Conservation (phyloP, 2,888 invertebrate genomes). For the Drosophila buzzatii region DNA sequence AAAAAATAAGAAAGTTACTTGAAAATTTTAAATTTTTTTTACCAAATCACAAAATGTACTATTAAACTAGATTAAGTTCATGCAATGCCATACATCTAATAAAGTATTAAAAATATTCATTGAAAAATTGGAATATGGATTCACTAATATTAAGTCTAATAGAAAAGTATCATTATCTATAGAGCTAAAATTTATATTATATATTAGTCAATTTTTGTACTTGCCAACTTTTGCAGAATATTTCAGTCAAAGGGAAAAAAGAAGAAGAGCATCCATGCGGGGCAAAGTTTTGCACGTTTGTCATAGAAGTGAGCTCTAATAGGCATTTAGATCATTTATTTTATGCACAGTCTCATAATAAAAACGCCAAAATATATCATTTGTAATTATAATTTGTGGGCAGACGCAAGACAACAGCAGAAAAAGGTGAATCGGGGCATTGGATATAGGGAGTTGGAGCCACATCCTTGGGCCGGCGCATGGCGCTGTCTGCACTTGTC, state of each 20-base stretch:
- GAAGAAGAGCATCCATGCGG: slow-evolving; percentile 24
- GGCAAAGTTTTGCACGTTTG: slow-evolving; percentile 62
- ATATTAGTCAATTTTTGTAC: neutral
- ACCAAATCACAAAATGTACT: too few species aligned
- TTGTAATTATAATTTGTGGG: slow-evolving; percentile 72
- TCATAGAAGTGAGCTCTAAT: slow-evolving; percentile 56
- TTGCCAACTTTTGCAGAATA: slow-evolving; percentile 25
- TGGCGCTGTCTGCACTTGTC: slow-evolving; percentile 58
- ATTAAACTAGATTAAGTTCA: too few species aligned
- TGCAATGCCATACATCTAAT: too few species aligned
- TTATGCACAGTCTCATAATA: slow-evolving; percentile 68
- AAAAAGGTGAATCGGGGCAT: neutral
- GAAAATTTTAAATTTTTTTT: too few species aligned
- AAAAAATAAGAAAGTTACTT: neutral
- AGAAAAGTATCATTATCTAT: neutral
- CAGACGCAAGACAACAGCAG: slow-evolving; percentile 11
- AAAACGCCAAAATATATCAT: slow-evolving; percentile 73
- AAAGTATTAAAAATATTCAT: neutral
- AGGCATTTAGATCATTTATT: slow-evolving; percentile 67
- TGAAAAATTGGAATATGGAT: neutral
- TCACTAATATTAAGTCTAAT: neutral
- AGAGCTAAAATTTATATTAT: neutral
- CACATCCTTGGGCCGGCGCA: slow-evolving; percentile 7
- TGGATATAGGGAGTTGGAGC: slow-evolving; percentile 8
- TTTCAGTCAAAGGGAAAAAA: slow-evolving; percentile 9